Base-by-base conservation (phyloP, 2,113 vertebrate genomes). In the Ptilorrhoa leucosticta region DNA sequence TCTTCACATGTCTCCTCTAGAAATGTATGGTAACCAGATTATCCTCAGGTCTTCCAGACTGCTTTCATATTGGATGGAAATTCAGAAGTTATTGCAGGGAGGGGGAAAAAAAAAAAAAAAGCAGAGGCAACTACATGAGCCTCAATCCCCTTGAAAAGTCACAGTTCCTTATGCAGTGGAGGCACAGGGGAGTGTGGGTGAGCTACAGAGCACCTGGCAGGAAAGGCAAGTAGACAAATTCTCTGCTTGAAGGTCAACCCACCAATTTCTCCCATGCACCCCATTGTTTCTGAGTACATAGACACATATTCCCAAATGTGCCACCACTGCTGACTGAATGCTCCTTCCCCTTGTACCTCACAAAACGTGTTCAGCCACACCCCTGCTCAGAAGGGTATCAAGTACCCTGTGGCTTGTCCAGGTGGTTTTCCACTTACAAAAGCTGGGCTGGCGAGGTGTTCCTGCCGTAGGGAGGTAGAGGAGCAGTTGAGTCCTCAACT, bases 401-500 rank as follows among this genome's bases (percentile, higher is more conserved):
- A 15, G 33, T 13, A 18, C 10, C 39, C 58, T 42, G 15, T 28
- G 45, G 30, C 30, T 35, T 50, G 16, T 23, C 53, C 10, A 5
- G 16, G 57, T 33, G 27, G 24, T 56, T 79, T 86, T 37, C 40
- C 47, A 30, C 15, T 60, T 18, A n/a, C 0, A 11, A n/a, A 51
- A 56, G 47, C 26, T 1, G 0, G 12, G 28, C 35, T 53, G 40
- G 20, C 0, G 0, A 66, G 15, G 18, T 77, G 45, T 13, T 78
- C 45, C 56, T 61, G 45, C 39, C 69, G 18, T 9, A 54, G 60
- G 19, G 87, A 50, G 28, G 39, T 11, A 64, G 45, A 68, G 48
- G 21, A 81, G 42, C 23, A 69, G 27, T 50, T 20, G 27, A 30
- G 16, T 48, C 37, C 57, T 86, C 76, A 60, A 15, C 10, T 30